These are phyloP conservation scores for Anas platyrhynchos DNA, from an alignment of 2,113 vertebrate species.

Conservation along the genomic window DNA sequence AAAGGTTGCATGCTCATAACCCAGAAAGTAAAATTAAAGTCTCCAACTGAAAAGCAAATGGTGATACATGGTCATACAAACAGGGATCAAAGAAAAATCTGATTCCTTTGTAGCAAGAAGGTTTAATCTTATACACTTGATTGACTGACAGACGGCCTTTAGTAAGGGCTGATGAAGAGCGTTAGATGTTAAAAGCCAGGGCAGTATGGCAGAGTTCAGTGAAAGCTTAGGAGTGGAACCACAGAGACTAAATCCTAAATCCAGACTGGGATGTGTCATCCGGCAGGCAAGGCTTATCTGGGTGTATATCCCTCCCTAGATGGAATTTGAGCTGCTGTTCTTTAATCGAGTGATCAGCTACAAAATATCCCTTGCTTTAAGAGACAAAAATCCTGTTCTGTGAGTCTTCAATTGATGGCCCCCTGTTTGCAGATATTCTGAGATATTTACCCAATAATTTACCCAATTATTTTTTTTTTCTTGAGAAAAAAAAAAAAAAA, in stretches of 20 bases:
- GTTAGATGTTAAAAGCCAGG: background rate
- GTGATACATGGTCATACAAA: background rate
- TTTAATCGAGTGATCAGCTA: background rate
- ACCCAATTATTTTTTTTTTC: no score
- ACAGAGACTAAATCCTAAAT: background rate
- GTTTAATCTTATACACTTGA: background rate
- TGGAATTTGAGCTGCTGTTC: background rate
- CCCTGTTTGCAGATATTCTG: background rate
- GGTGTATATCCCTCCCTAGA: background rate
- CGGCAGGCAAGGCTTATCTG: background rate
- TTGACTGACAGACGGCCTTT: background rate
- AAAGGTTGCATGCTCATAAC: background rate
- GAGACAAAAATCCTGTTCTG: background rate
- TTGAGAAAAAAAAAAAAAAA: background rate
- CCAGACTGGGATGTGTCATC: background rate
- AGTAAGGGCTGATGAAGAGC: background rate
- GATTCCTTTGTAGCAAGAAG: background rate
- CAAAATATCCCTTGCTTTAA: background rate
- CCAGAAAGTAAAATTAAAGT: background rate
- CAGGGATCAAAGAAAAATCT: background rate
- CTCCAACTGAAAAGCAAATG: background rate
- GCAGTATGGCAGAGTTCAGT: background rate
- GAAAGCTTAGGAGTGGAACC: background rate
- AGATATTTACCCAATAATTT: background rate
- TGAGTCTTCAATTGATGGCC: background rate